Evolutionary conservation across 2,113 vertebrate genomes (phyloP), one percentile per base, ranked within the genome.

Genomic region (Zosterops hypoxanthus): DNA sequence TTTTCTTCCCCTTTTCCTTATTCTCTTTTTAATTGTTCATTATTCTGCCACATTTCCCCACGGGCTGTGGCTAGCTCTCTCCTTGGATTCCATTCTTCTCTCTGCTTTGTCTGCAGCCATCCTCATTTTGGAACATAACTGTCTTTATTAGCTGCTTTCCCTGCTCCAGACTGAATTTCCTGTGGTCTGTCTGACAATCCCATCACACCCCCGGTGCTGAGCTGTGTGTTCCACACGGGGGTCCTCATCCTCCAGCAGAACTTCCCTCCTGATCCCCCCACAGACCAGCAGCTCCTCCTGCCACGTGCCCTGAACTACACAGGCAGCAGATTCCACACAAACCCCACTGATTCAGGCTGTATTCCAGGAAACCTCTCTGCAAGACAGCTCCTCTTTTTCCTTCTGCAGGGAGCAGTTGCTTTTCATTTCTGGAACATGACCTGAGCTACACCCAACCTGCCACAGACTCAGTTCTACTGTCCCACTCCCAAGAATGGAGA

Each of bases 251-350:
- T 39, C n/a, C 49, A 31, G 21, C 47, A 76, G 61, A 82, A 50
- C 26, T 46, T 73, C 19, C 24, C 50, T 53, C 34, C 52, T 76
- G 57, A 49, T 19, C 63, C 69, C 46, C 46, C 21, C 20, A 2
- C 39, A 21, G 23, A 24, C 10, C 41, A 22, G 42, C 55, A n/a
- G 3, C 16, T n/a, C 16, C 33, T 12, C 83, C 60, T n/a, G 16
- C 66, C 56, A 39, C 9, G 0, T 9, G 29, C 0, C 0, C 5
- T 25, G 21, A 34, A 8, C 42, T 70, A 3, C 21, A 29, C 1
- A 56, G 52, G 36, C 15, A 79, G 39, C 5, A 77, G 34, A 81
- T 42, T 8, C 29, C 24, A 10, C 50, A 49, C 1, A 9, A 60
- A 46, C 19, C 13, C 33, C 34, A 9, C 12, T 55, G 7, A 17